phyloP scores from a whole-genome alignment of 2,888 invertebrate genomes.

The Ommatoiulus sabulosus region DNA sequence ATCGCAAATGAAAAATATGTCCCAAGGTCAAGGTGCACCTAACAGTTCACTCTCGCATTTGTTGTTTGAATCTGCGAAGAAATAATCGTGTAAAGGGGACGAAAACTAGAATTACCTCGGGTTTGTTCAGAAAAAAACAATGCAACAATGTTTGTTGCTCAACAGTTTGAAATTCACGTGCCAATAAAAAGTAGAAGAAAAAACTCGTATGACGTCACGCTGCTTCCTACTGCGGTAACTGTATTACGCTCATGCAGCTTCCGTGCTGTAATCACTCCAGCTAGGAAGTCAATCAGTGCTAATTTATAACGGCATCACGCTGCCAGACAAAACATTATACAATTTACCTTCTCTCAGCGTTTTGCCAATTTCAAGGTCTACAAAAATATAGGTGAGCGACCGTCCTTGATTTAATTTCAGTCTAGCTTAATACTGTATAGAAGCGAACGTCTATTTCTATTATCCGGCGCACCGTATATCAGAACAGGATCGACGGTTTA shows the following conservation, averaged over 20 bases:
- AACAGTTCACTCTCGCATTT: not conserved
- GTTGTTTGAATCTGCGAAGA: no score
- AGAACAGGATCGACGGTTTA: no score
- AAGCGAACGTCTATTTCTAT: not conserved
- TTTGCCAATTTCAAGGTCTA: not conserved
- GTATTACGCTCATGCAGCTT: not conserved
- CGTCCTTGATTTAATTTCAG: conserved; percentile 32
- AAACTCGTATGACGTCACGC: not conserved
- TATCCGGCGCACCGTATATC: not conserved
- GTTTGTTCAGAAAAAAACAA: no score
- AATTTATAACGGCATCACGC: not conserved
- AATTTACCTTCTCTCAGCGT: conserved; percentile 16
- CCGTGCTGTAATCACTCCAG: not conserved
- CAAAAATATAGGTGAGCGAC: conserved; percentile 45
- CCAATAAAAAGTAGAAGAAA: not conserved
- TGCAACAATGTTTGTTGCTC: not conserved
- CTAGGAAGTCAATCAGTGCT: conserved; percentile 10
- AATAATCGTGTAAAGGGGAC: no score
- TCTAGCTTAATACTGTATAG: not conserved
- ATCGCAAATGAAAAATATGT: not conserved
- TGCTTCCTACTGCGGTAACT: not conserved
- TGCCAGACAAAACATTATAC: conserved; percentile 8
- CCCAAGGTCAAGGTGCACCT: not conserved
- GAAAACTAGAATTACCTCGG: no score
- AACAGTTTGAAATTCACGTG: not conserved